Conservation (phyloP, 2,113 vertebrate genomes). For the Pseudonaja textilis region DNA sequence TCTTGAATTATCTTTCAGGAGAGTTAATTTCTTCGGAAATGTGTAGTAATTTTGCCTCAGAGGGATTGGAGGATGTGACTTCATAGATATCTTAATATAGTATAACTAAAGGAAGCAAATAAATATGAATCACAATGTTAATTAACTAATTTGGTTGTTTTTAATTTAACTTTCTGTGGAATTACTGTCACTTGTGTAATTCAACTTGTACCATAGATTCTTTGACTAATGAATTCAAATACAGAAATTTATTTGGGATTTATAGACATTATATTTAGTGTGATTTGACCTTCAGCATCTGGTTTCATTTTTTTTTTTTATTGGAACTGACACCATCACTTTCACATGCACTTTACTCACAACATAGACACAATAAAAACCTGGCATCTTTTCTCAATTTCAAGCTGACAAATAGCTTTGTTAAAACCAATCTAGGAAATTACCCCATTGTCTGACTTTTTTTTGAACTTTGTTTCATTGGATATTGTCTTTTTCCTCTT, state of each 20-base stretch:
- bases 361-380: conserved; percentile 59
- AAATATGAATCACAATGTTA: neutral
- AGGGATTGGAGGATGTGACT: neutral
- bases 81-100: neutral
- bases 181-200: conserved; percentile 3
- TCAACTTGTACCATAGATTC: neutral
- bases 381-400: conserved; percentile 55
- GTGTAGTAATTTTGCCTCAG: neutral
- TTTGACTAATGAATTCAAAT: conserved; percentile 11
- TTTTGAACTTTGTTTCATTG: conserved; percentile 62
- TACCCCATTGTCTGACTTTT: conserved; percentile 68
- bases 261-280: conserved; percentile 35
- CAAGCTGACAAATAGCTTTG: conserved; percentile 63
- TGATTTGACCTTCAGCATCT: conserved; percentile 45
- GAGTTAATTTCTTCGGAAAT: neutral
- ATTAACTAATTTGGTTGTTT: neutral
- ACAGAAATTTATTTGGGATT: conserved; percentile 16
- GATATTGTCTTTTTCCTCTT: conserved; percentile 59
- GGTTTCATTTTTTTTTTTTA: conserved; percentile 52
- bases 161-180: conserved; percentile 5
- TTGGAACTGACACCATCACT: conserved; percentile 57
- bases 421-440: conserved; percentile 65
- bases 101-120: neutral
- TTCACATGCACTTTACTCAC: conserved; percentile 60
- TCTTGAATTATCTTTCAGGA: neutral